A percentile compares a stretch with the other conserved stretches of the same genome.
Conservation (phyloP, 2,888 invertebrate genomes). For the Sympetrum striolatum region DNA sequence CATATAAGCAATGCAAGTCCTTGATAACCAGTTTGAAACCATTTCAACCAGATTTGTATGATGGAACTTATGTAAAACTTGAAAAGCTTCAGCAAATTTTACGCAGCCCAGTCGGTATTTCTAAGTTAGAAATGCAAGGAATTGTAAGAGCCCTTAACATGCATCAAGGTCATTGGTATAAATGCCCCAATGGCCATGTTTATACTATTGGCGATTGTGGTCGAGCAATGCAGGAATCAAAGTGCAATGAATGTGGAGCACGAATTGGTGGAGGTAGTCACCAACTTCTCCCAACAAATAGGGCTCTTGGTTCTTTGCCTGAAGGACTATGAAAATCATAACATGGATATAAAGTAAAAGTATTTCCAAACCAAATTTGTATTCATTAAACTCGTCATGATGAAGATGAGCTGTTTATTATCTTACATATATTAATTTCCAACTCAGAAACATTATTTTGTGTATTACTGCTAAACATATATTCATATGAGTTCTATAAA, state of each 20-base stretch:
- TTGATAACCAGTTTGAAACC: conserved; percentile 58
- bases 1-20: neutral
- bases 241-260: conserved; percentile 31
- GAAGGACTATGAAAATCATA: neutral
- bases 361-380: too few species aligned
- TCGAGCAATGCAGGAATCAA: neutral
- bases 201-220: conserved; percentile 53
- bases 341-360: neutral
- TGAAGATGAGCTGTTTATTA: too few species aligned
- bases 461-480: too few species aligned
- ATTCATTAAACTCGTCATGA: too few species aligned
- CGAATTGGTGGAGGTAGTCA: conserved; percentile 1
- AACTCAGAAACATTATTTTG: too few species aligned
- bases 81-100: neutral
- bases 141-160: conserved; percentile 67
- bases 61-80: conserved; percentile 52
- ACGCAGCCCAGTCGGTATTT: neutral
- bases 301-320: neutral
- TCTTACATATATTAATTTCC: too few species aligned
- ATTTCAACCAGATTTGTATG: conserved; percentile 60
- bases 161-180: conserved; percentile 71
- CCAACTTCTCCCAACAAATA: neutral
- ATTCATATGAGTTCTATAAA: too few species aligned
- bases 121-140: conserved; percentile 61
- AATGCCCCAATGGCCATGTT: conserved; percentile 73